Evolutionary conservation across 30 jellyfish, hydroid and myxozoan genomes (phyloP).

Genomic region (Cassiopea xamachana): DNA sequence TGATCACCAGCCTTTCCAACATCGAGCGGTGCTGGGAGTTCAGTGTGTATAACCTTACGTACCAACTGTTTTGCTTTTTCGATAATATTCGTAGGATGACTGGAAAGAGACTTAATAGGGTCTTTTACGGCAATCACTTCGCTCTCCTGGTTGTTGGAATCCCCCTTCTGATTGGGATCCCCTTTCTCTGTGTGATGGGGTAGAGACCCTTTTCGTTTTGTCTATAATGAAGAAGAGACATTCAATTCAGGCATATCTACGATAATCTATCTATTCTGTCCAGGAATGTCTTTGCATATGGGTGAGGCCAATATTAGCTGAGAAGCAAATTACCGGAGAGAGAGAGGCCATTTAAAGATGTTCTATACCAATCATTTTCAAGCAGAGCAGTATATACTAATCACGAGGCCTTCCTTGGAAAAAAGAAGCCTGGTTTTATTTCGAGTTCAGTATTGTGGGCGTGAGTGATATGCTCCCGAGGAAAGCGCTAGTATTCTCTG

Average conservation of each 20-base stretch:
- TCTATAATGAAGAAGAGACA: slow-evolving; percentile 1
- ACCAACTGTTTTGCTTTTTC: slow-evolving; percentile 56
- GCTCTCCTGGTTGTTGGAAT: neutral
- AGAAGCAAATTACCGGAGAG: no score
- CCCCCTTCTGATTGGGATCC: neutral
- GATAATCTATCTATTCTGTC: neutral
- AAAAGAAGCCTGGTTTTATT: neutral
- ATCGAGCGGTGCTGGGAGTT: slow-evolving; percentile 42
- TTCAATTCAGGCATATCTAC: neutral
- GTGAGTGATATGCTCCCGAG: neutral
- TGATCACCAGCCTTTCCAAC: slow-evolving; percentile 1
- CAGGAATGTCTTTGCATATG: neutral
- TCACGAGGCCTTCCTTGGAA: no score
- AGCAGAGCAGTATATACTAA: no score
- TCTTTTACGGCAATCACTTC: neutral
- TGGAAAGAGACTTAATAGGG: slow-evolving; percentile 4
- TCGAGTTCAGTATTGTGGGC: neutral
- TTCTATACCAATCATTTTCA: no score
- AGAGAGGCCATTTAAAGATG: no score
- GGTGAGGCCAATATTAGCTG: neutral
- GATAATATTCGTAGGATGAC: slow-evolving; percentile 20
- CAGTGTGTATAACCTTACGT: slow-evolving; percentile 62
- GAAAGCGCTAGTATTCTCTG: neutral
- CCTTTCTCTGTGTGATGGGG: slow-evolving; percentile 12
- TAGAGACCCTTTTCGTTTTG: slow-evolving; percentile 16